phyloP scores from a whole-genome alignment of 1,140 invertebrate species.

The Pomacea maculata region DNA sequence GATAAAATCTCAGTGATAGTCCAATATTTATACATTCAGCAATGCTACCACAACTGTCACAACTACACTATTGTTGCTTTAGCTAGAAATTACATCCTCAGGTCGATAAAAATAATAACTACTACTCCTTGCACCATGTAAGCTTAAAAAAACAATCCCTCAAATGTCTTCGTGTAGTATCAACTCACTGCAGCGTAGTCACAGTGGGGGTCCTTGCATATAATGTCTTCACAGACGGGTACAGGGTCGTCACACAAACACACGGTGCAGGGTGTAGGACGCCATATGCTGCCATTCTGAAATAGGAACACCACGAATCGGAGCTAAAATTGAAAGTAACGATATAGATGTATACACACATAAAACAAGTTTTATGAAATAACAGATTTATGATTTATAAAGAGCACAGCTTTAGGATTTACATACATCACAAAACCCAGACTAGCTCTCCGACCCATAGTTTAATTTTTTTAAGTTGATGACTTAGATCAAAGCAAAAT shows the following conservation, averaged over 20 bases:
- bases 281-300: slow-evolving; percentile 46
- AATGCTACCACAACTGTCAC: too few relatives aligned
- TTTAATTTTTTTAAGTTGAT: too few relatives aligned
- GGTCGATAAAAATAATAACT: too few relatives aligned
- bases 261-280: slow-evolving; percentile 36
- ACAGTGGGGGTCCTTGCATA: slow-evolving; percentile 42
- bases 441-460: not conserved
- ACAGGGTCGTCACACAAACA: slow-evolving; percentile 47
- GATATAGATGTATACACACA: not conserved
- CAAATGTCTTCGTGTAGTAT: not conserved
- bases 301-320: slow-evolving; percentile 20
- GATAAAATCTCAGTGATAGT: too few relatives aligned
- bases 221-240: slow-evolving; percentile 41
- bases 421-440: not conserved
- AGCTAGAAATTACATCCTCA: too few relatives aligned
- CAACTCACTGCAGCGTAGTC: slow-evolving; percentile 38
- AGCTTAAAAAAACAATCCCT: too few relatives aligned
- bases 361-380: not conserved
- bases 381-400: not conserved
- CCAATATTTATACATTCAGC: too few relatives aligned
- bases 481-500: not conserved
- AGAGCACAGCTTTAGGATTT: not conserved
- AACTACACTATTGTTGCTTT: too few relatives aligned
- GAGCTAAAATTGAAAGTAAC: not conserved
- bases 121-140: too few relatives aligned